phyloP scores from a whole-genome alignment of 64 coral and sea anemone genomes.

The Astreopora myriophthalma region DNA sequence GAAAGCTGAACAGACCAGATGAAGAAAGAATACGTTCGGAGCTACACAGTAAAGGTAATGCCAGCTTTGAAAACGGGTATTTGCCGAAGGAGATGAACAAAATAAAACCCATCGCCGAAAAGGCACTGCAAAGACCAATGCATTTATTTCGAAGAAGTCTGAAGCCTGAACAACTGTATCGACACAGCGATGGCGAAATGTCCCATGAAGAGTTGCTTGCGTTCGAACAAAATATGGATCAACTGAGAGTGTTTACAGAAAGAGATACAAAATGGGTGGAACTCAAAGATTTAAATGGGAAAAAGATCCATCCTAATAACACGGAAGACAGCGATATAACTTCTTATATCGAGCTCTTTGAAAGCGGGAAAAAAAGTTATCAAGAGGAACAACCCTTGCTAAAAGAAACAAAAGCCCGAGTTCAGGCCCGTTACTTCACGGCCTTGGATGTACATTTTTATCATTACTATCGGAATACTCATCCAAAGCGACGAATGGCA shows the following conservation, averaged over 20 bases:
- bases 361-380: not conserved
- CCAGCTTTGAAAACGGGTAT: not conserved
- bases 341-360: not conserved
- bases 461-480: conserved; percentile 8
- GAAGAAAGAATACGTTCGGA: not conserved
- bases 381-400: not conserved
- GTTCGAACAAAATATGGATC: conserved; percentile 8
- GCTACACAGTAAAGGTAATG: not conserved
- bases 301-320: not conserved
- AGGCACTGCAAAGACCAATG: not conserved
- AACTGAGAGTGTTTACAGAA: not conserved
- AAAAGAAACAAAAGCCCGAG: not conserved
- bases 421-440: conserved; percentile 25
- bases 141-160: not conserved
- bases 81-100: not conserved
- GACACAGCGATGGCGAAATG: not conserved
- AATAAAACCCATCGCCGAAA: not conserved
- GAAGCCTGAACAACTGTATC: not conserved
- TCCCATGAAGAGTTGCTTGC: not conserved
- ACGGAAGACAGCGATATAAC: not conserved
- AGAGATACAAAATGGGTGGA: not conserved
- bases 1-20: not conserved
- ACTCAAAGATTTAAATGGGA: not conserved
- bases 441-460: conserved; percentile 40
- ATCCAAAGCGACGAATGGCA: conserved; percentile 40